Percentiles rank a stretch among this genome's conserved stretches.
phyloP scores from a whole-genome alignment of 1,140 invertebrate species.

The Listronotus oregonensis region DNA sequence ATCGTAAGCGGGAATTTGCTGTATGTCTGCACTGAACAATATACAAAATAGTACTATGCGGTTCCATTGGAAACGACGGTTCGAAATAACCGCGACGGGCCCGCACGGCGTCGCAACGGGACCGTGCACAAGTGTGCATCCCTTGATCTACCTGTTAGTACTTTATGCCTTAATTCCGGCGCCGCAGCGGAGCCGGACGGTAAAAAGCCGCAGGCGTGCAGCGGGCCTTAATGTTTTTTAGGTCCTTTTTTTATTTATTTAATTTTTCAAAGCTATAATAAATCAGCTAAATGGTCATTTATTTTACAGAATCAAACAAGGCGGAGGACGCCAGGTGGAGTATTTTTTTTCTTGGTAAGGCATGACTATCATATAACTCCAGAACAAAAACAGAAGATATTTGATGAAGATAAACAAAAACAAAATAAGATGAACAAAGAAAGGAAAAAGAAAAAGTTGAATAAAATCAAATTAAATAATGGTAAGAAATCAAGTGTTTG shows the following conservation, averaged over 20 bases:
- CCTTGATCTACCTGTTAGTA: no score
- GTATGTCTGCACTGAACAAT: no score
- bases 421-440: slow-evolving; percentile 62
- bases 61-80: no score
- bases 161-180: no score
- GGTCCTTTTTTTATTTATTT: background rate
- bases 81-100: no score
- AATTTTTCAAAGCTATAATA: background rate
- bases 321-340: slow-evolving; percentile 80
- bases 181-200: no score
- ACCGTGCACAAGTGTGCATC: no score
- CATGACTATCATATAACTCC: slow-evolving; percentile 71
- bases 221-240: no score
- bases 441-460: slow-evolving; percentile 67
- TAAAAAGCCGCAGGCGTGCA: no score
- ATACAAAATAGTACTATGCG: no score
- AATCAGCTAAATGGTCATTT: background rate
- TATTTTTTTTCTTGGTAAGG: slow-evolving; percentile 82
- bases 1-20: no score
- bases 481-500: slow-evolving; percentile 38
- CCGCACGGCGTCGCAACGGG: no score
- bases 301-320: slow-evolving; percentile 73
- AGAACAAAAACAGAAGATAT: slow-evolving; percentile 73
- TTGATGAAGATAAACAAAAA: slow-evolving; percentile 69
- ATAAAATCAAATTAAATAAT: slow-evolving; percentile 58